Evolutionary conservation across 2,797 vertebrate species (phyloP), one percentile per base, ranked within the genome.

Genomic region (Dryobates pubescens): DNA sequence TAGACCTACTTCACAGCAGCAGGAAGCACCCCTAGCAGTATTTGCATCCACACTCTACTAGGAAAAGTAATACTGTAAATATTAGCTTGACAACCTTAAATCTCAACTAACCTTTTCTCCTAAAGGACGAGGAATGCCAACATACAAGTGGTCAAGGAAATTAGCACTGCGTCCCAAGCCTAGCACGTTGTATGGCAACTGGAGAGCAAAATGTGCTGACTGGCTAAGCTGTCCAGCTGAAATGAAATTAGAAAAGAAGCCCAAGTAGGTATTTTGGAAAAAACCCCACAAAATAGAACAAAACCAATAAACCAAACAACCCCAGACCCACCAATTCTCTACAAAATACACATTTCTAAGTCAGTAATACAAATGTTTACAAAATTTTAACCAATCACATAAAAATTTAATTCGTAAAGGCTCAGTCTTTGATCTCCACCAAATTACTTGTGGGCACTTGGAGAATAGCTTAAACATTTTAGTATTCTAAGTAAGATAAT

Each of bases 101-200:
- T 63, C 29, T 63, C 65, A 75, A 90, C 97, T 73, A 90, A 99
- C 99, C 98, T 97, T 98, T 89, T 98, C 98, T 96, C 98, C 98
- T 3, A 96, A 83, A 38, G 98, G 98, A 56, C 98, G 98, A 58
- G 99, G 99, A 92, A 99, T 99, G 85, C 99, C 99, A 23, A 99
- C 99, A 6, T 97, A 98, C 53, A 99, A 97, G 96, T 99, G 99
- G 93, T 99, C 99, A 7, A 99, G 98, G 97, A 99, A 99, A 97
- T 99, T 99, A 85, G 99, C 99, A 23, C 99, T 99, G 79, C 99
- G 98, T 43, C 99, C 99, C 69, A 99, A 97, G 54, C 99, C 99
- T 62, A 99, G 98, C 43, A 99, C 98, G 0, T 98, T 99, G 97
- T 99, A 99, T 16, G 99, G 99, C 88, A 99, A 97, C 96, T 99